A percentile compares a stretch with the other conserved stretches of the same genome.
These are phyloP conservation scores for Drosophila birchii DNA, from an alignment of 2,888 invertebrate species.

Conservation along the genomic window DNA sequence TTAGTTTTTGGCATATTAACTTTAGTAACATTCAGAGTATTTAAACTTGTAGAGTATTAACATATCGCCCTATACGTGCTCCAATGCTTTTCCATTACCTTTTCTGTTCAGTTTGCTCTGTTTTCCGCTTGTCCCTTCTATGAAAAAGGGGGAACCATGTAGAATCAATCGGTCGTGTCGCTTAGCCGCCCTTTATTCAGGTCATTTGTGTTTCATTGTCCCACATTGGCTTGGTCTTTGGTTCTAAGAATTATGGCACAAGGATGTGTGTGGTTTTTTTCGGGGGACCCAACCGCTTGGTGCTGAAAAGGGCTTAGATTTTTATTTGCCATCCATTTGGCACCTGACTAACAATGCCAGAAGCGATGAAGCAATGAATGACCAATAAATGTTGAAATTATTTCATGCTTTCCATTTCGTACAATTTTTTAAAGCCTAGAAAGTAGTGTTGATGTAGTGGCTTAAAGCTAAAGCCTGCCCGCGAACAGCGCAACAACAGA, in stretches of 20 bases:
- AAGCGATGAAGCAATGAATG: constrained; percentile 36
- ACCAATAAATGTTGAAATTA: constrained; percentile 64
- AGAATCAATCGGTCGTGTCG: constrained; percentile 57
- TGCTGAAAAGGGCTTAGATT: constrained; percentile 26
- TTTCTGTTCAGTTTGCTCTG: not conserved
- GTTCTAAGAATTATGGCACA: constrained; percentile 52
- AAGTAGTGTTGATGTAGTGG: constrained; percentile 1
- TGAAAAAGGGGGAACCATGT: not conserved
- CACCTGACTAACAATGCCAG: constrained; percentile 57
- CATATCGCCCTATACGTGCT: no score
- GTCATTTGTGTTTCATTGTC: constrained; percentile 72
- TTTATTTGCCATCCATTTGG: constrained; percentile 69
- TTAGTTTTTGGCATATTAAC: not conserved
- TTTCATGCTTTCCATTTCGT: constrained; percentile 4
- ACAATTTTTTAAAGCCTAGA: not conserved
- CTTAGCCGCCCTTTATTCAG: constrained; percentile 52
- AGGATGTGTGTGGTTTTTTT: constrained; percentile 1
- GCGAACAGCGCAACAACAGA: constrained; percentile 3
- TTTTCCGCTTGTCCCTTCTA: not conserved
- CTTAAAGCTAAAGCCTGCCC: constrained; percentile 48
- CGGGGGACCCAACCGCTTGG: not conserved
- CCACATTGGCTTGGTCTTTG: constrained; percentile 38
- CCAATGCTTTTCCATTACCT: not conserved
- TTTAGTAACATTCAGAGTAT: not conserved
- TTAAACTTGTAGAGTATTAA: constrained; percentile 1